Conservation (phyloP, 2,888 invertebrate species). For the Hydriomena furcata region DNA sequence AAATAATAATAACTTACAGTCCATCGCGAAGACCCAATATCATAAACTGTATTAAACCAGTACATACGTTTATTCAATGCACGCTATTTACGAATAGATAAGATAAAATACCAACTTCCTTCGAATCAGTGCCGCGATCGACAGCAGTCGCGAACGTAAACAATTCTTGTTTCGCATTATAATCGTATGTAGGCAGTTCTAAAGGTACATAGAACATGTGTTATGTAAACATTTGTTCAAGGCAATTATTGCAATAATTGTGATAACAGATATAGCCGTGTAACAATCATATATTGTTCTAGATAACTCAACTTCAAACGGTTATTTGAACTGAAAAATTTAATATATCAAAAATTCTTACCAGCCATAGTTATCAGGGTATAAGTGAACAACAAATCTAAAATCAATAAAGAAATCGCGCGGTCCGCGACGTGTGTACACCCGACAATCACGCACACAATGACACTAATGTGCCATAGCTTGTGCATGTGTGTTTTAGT, state of each 20-base stretch:
- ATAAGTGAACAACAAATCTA: conserved; percentile 68
- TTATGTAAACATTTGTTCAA: conserved; percentile 49
- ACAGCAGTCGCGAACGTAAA: conserved; percentile 21
- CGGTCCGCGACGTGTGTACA: conserved; percentile 62
- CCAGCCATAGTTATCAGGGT: conserved; percentile 77
- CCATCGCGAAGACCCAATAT: conserved; percentile 27
- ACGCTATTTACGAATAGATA: conserved; percentile 18
- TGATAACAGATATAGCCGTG: conserved; percentile 43
- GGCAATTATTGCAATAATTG: conserved; percentile 44
- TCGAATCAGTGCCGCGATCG: conserved; percentile 20
- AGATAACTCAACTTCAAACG: not conserved
- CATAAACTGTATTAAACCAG: conserved; percentile 9
- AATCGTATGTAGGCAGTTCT: conserved; percentile 32
- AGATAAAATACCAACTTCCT: conserved; percentile 32
- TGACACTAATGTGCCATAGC: conserved; percentile 43
- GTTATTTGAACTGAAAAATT: not conserved
- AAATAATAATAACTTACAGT: conserved; percentile 35
- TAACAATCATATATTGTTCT: conserved; percentile 14
- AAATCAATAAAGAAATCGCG: conserved; percentile 77
- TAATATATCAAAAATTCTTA: conserved; percentile 51
- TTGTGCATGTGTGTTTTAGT: conserved; percentile 44
- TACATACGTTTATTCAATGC: conserved; percentile 27
- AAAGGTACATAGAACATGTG: conserved; percentile 29
- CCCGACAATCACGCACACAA: conserved; percentile 62
- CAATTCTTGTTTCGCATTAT: conserved; percentile 27